phyloP scores from a whole-genome alignment of 2,797 vertebrate species.

The Pantherophis vulpinus region DNA sequence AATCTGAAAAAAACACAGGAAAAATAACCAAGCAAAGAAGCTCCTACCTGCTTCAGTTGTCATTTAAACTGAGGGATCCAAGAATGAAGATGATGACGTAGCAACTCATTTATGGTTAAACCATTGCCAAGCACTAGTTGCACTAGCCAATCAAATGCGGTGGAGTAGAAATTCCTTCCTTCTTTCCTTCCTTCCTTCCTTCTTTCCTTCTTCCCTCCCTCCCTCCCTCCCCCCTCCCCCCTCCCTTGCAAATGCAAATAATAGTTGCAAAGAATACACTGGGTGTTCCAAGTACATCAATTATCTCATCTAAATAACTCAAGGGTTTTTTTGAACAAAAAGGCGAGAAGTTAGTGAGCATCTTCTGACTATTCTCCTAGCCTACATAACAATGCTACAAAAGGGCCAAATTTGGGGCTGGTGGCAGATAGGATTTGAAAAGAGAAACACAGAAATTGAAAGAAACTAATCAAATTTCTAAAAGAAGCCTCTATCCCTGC shows the following conservation, averaged over 20 bases:
- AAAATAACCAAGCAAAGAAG: not conserved
- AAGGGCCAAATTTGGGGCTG: not conserved
- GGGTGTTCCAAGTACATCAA: not conserved
- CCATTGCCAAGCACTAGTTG: not conserved
- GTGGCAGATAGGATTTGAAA: not conserved
- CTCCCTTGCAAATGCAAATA: not conserved
- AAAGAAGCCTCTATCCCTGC: not conserved
- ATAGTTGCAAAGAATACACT: not conserved
- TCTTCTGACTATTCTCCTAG: not conserved
- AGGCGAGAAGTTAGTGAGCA: not conserved
- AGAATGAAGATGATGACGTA: not conserved
- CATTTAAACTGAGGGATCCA: not conserved
- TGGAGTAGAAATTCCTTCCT: not conserved
- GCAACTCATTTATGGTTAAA: not conserved
- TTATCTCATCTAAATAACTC: not conserved
- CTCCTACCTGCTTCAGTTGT: not conserved
- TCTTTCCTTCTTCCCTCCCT: too few relatives aligned
- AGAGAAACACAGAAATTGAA: not conserved
- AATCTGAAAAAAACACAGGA: not conserved
- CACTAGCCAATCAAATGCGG: not conserved
- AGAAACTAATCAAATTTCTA: not conserved
- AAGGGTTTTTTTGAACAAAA: not conserved
- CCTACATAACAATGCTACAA: not conserved
- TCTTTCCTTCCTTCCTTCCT: too few relatives aligned
- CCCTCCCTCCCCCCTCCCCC: not conserved